phyloP scores from a whole-genome alignment of 2,113 vertebrate genomes.

The Dromiciops gliroides region DNA sequence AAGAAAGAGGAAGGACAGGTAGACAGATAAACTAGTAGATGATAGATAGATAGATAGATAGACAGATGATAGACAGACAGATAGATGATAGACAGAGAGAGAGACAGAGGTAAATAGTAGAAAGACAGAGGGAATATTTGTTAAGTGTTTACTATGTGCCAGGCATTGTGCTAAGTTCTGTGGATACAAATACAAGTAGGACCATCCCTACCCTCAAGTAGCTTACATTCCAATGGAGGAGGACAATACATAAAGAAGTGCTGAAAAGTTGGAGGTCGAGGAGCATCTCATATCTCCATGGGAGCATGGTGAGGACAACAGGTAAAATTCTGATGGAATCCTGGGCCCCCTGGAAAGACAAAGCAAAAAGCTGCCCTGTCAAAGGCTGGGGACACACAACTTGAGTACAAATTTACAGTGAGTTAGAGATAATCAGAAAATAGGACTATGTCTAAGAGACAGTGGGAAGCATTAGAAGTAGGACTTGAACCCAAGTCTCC shows the following conservation, averaged over 20 bases:
- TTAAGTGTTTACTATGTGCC: background rate
- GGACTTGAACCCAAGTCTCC: background rate
- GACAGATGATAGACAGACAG: background rate
- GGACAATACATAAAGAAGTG: background rate
- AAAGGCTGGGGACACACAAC: background rate
- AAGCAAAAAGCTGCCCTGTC: background rate
- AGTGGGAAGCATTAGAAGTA: background rate
- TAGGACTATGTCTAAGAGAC: background rate
- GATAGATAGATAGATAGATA: background rate
- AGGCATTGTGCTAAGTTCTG: background rate
- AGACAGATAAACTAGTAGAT: too few species aligned
- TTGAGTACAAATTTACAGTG: background rate
- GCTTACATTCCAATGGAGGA: background rate
- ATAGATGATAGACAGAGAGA: background rate
- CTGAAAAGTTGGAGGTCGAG: background rate
- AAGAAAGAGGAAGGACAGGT: too few species aligned
- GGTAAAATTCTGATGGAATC: background rate
- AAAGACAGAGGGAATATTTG: background rate
- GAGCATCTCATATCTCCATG: background rate
- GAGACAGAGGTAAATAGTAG: background rate
- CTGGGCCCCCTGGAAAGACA: background rate
- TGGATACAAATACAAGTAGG: background rate
- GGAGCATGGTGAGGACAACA: background rate
- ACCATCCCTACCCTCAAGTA: background rate
- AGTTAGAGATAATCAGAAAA: background rate